Base-by-base conservation (phyloP, 2,113 vertebrate species). In the Regulus satrapa region DNA sequence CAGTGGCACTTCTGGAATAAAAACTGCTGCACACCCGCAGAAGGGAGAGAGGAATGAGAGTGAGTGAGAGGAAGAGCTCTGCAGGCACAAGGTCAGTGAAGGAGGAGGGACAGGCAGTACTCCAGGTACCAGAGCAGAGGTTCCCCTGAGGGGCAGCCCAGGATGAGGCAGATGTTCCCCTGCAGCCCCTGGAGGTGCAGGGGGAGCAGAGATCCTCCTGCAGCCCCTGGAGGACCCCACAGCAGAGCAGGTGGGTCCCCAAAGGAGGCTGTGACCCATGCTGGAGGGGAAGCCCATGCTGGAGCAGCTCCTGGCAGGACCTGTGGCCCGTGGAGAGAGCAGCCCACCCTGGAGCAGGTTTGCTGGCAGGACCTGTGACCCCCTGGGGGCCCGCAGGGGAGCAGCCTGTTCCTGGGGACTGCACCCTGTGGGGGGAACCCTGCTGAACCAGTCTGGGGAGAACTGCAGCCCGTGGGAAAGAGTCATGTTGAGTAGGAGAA, bases 341-440 rank as follows among this genome's bases (percentile, higher is more conserved):
- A 68, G 18, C 36, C 24, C 55, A 29, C 2, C 1, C 8, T 24
- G 28, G 32, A 45, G 12, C 31, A 25, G 59, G 18, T 8, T 52
- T 36, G 17, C 36, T 67, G 83, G 12, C 9, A 59, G 62, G 28
- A 45, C 3, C 1, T 29, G 29, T 79, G 61, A 46, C 6, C 17
- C 58, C 19, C 10, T 3, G 2, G 11, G 17, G 6, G 1, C 5
- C 10, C 18, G 8, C 1, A 9, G 4, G 24, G 46, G 31, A 55
- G 31, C 67, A 80, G 69, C 24, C 46, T 20, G 19, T 28, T 32
- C 16, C 16, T 56, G 43, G 24, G 31, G 12, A 40, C 41, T 63
- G 18, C 8, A 41, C 18, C 14, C 36, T 8, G 2, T 74, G 32
- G 14, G 43, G 9, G 28, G 18, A 3, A 62, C 19, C 31, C 1